These are phyloP conservation scores for Fundulus diaphanus DNA, from an alignment of 2,797 vertebrate genomes.

Conservation along the genomic window DNA sequence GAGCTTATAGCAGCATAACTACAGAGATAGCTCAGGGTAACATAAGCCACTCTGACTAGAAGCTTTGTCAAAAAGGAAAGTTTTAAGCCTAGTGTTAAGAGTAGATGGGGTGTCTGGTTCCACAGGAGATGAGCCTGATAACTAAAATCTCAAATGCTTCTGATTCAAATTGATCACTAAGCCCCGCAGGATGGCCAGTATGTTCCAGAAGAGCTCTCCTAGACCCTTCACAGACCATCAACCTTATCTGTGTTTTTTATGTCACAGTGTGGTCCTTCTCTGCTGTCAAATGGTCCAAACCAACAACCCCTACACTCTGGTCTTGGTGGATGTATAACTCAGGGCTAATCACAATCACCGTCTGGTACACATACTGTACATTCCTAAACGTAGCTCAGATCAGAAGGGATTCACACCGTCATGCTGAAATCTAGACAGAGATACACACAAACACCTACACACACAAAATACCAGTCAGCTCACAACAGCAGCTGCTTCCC, in stretches of 20 bases:
- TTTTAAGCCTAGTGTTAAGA: too few relatives aligned
- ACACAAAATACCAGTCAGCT: constrained; percentile 15
- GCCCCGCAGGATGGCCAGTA: background rate
- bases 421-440: constrained; percentile 11
- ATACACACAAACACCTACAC: constrained; percentile 15
- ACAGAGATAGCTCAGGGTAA: too few relatives aligned
- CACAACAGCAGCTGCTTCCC: constrained; percentile 48
- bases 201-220: background rate
- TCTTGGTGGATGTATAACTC: background rate
- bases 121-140: too few relatives aligned
- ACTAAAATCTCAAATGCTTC: background rate
- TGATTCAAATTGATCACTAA: too few relatives aligned
- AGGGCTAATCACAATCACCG: background rate
- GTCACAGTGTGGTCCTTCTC: background rate
- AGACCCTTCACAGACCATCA: background rate
- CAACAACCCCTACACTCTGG: background rate
- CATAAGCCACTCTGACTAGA: too few relatives aligned
- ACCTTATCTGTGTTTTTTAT: background rate
- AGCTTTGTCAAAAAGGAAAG: too few relatives aligned
- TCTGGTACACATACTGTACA: constrained; percentile 14
- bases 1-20: too few relatives aligned
- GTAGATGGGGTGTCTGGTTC: too few relatives aligned
- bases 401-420: constrained; percentile 1
- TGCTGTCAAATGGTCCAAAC: background rate
- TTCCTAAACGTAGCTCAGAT: constrained; percentile 3